phyloP scores from a whole-genome alignment of 2,113 vertebrate genomes.

The Hippocampus zosterae region DNA sequence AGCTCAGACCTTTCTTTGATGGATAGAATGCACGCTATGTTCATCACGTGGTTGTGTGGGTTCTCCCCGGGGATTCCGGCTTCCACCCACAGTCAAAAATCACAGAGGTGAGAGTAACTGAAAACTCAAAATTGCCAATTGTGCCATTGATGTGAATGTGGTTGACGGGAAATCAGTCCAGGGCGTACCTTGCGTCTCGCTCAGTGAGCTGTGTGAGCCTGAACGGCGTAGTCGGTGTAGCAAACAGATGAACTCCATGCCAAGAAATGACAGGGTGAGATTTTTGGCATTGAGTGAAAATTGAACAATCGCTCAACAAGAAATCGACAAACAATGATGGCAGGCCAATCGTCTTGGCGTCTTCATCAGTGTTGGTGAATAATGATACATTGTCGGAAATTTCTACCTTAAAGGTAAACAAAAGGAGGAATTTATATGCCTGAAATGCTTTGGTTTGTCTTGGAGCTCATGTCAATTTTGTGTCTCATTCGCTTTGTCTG shows the following conservation, averaged over 20 bases:
- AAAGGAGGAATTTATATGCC: not conserved
- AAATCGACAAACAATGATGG: conserved; percentile 3
- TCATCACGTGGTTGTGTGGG: too few relatives aligned
- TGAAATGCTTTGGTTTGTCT: conserved; percentile 1
- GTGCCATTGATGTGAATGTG: not conserved
- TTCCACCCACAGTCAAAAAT: not conserved
- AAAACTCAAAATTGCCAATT: not conserved
- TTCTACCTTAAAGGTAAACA: not conserved
- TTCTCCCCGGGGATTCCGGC: too few relatives aligned
- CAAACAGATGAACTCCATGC: not conserved
- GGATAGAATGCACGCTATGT: too few relatives aligned
- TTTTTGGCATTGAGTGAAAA: not conserved
- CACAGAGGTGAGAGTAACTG: not conserved
- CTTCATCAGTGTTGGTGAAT: not conserved
- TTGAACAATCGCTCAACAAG: not conserved
- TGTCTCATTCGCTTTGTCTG: not conserved
- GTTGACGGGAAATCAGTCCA: not conserved
- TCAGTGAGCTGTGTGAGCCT: not conserved
- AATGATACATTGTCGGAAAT: not conserved
- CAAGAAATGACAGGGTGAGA: not conserved
- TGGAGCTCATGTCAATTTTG: not conserved
- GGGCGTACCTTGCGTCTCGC: not conserved
- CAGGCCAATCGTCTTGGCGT: conserved; percentile 11
- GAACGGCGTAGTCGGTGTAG: not conserved
- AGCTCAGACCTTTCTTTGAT: not conserved